phyloP scores from a whole-genome alignment of 1,140 invertebrate genomes.

The Drosophila melanogaster region Release_6_plus_ISO1_MT NT_037436.4:11919501-11920000 shows the following conservation, averaged over 20 bases:
- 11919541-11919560: constrained; percentile 14
- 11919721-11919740: neutral
- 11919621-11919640: constrained; percentile 49
- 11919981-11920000: neutral
- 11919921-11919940: neutral
- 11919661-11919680: constrained; percentile 24
- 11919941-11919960: neutral
- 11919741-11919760: constrained; percentile 7
- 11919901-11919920: neutral
- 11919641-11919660: constrained; percentile 36
- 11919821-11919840: neutral
- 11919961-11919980: neutral
- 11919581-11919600: constrained; percentile 14
- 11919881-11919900: neutral
- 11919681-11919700: constrained; percentile 17
- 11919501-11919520: neutral
- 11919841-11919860: neutral
- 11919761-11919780: neutral
- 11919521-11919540: constrained; percentile 20
- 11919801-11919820: neutral
- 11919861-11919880: neutral
- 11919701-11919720: neutral
- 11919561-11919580: constrained; percentile 20
- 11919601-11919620: constrained; percentile 35
- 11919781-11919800: neutral